Conservation (phyloP, 1,140 invertebrate species). For the Tetraneura akinire region DNA sequence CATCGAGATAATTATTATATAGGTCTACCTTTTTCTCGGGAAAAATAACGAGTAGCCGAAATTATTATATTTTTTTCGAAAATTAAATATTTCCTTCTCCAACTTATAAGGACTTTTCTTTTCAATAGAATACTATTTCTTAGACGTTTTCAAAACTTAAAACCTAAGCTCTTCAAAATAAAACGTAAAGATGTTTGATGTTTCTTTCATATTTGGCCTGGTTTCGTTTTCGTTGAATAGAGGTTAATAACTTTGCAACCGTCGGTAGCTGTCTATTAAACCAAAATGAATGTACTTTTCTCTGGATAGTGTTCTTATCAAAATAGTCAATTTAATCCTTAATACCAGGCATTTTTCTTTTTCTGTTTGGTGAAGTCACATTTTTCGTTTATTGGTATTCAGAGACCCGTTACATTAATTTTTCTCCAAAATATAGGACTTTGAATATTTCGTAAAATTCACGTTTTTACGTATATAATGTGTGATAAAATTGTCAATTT, state of each 20-base stretch:
- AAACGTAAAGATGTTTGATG: neutral
- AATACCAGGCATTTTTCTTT: neutral
- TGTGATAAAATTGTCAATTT: no score
- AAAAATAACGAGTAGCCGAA: neutral
- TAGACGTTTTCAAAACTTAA: neutral
- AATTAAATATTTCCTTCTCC: neutral
- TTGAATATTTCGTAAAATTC: no score
- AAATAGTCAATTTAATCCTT: slow-evolving; percentile 14
- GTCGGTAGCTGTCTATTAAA: slow-evolving; percentile 17
- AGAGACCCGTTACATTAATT: no score
- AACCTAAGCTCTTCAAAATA: slow-evolving; percentile 17
- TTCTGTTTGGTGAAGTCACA: neutral
- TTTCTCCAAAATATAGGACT: no score
- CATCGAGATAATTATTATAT: slow-evolving; percentile 22
- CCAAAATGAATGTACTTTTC: slow-evolving; percentile 32
- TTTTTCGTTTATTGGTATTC: neutral
- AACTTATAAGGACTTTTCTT: neutral
- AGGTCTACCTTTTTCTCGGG: neutral
- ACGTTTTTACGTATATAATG: no score
- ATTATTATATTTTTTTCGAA: no score
- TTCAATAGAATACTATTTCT: slow-evolving; percentile 20
- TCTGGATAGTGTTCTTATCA: neutral
- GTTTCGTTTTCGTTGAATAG: slow-evolving; percentile 17
- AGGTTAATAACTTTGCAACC: neutral
- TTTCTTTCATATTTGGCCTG: neutral